phyloP scores from a whole-genome alignment of 2,113 vertebrate species.

The Hemiprocne comata region DNA sequence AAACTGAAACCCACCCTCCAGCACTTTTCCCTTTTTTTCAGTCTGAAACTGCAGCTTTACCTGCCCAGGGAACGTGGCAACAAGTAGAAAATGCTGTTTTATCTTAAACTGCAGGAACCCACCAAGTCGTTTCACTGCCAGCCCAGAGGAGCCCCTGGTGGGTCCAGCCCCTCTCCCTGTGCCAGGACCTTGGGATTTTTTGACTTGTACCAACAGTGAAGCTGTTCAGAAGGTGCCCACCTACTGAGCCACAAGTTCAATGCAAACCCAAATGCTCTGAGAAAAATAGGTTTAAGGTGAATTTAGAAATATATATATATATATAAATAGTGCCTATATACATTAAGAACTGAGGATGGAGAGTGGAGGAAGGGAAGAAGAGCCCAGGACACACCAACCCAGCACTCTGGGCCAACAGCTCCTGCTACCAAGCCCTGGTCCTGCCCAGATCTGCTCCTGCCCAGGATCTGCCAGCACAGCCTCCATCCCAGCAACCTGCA shows the following conservation, averaged over 20 bases:
- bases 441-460: neutral
- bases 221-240: neutral
- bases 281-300: neutral
- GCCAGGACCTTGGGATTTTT: too few species aligned
- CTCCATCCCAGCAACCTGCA: neutral
- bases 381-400: neutral
- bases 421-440: neutral
- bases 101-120: neutral
- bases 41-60: neutral
- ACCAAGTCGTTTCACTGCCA: too few species aligned
- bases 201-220: neutral
- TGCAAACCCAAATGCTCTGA: neutral
- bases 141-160: too few species aligned
- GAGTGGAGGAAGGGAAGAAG: neutral
- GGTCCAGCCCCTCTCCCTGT: too few species aligned
- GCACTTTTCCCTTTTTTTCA: too few species aligned
- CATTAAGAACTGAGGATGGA: neutral
- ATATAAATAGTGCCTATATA: constrained; percentile 1
- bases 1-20: too few species aligned
- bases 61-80: fast-evolving
- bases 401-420: neutral
- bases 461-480: too few species aligned
- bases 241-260: neutral
- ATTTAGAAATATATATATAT: neutral
- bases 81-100: fast-evolving